Conservation (phyloP, 2,113 vertebrate genomes). For the Elachura formosa region DNA sequence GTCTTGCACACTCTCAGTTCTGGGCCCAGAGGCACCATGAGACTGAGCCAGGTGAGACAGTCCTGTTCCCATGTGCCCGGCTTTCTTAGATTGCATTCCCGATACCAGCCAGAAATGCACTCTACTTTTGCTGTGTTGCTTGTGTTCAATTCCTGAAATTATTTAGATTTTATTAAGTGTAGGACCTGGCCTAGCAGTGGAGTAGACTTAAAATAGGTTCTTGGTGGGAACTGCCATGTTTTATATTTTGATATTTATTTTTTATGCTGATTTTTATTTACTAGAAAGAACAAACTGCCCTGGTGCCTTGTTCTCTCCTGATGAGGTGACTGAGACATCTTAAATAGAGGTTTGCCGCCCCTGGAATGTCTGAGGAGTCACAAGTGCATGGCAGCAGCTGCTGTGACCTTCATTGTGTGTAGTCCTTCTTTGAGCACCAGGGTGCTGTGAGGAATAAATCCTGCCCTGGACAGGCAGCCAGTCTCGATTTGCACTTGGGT, state of each 20-base stretch:
- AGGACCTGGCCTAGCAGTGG: neutral
- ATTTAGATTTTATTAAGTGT: neutral
- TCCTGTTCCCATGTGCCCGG: neutral
- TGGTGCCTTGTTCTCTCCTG: neutral
- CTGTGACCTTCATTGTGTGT: neutral
- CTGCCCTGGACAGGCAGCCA: neutral
- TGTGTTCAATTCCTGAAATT: neutral
- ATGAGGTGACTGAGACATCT: neutral
- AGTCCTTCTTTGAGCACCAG: fast-evolving
- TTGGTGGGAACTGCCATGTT: neutral
- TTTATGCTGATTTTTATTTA: neutral
- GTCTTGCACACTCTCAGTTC: fast-evolving
- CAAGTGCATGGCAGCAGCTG: fast-evolving
- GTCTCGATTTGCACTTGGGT: fast-evolving
- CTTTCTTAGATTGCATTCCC: neutral
- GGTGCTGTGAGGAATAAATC: neutral
- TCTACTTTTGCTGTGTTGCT: neutral
- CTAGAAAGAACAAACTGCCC: neutral
- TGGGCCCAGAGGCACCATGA: neutral
- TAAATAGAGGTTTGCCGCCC: neutral
- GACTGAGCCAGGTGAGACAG: neutral
- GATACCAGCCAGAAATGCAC: neutral
- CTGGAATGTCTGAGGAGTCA: neutral
- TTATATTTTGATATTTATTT: too few species aligned
- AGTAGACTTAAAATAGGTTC: neutral